Evolutionary conservation across 2,888 invertebrate species (phyloP), one percentile per base, ranked within the genome.

Genomic region (Meghimatium bilineatum): DNA sequence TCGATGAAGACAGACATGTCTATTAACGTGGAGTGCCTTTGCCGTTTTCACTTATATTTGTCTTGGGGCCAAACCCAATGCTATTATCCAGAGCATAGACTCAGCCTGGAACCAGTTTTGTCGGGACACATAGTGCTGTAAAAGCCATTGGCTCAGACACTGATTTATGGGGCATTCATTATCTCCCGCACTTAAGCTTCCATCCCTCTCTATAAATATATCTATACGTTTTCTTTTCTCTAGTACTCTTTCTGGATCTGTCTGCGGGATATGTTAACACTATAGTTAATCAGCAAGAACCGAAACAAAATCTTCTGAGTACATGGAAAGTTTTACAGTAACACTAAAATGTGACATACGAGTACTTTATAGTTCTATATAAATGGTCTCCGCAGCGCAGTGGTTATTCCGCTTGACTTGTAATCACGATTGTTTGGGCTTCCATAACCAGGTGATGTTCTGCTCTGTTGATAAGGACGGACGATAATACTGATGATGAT

Each of bases 181-280:
- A 17, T 56, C 17, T 26, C 17, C 17, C 3, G n/a, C 29, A n/a
- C 29, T 66, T 26, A 29, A 29, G 29, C 26, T 71, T 71, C 38
- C 1, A 10, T 60, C 76, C 14, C 34, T 56, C 29, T 32, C 52
- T 71, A 17, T 17, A 32, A 44, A 44, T n/a, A 44, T 71, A 29
- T 71, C 71, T 71, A 26, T 80, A 49, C 49, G 71, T 80, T 49
- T 80, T 49, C 49, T 32, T 71, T 52, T 80, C 52, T 69, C 69
- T 71, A n/a, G 10, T n/a, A n/a, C n/a, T n/a, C 80, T 67, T 29
- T 80, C 80, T 67, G n/a, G 44, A 49, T 66, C 67, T 38, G 6
- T 67, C 10, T 44, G 26, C 34, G 12, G 44, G 44, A 44, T 44
- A 44, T 12, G 5, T 5, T 44, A 44, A 44, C 44, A 44, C 12